These are phyloP conservation scores for Ameiurus melas DNA, from an alignment of 2,113 vertebrate genomes.

Conservation along the genomic window DNA sequence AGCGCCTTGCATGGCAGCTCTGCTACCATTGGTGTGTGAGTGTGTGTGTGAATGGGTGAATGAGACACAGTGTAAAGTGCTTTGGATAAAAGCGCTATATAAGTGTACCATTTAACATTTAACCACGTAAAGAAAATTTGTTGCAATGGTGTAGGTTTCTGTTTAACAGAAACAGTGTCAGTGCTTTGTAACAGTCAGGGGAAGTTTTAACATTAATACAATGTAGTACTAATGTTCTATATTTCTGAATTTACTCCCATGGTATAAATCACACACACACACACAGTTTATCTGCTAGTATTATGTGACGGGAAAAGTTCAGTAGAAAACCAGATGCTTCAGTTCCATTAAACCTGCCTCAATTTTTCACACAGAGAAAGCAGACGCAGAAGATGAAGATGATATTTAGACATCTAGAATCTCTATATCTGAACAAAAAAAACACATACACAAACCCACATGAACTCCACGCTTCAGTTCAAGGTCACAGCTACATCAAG, in stretches of 20 bases:
- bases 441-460: background rate
- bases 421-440: background rate
- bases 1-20: too few relatives aligned
- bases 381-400: background rate
- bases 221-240: background rate
- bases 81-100: too few relatives aligned
- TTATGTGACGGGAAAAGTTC: slow-evolving; percentile 36
- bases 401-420: background rate
- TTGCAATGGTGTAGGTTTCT: background rate
- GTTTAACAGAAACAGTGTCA: background rate
- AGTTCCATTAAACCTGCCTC: background rate
- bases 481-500: background rate
- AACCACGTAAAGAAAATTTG: background rate
- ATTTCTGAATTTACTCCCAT: background rate
- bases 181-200: background rate
- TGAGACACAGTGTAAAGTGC: too few relatives aligned
- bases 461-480: background rate
- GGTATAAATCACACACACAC: background rate
- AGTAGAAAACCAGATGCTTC: background rate
- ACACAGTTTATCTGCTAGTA: slow-evolving; percentile 9
- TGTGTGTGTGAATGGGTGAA: too few relatives aligned
- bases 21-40: too few relatives aligned
- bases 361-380: slow-evolving; percentile 6
- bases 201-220: background rate
- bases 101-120: too few relatives aligned